Conservation (phyloP, 2,113 vertebrate species). For the Panthera leo region DNA sequence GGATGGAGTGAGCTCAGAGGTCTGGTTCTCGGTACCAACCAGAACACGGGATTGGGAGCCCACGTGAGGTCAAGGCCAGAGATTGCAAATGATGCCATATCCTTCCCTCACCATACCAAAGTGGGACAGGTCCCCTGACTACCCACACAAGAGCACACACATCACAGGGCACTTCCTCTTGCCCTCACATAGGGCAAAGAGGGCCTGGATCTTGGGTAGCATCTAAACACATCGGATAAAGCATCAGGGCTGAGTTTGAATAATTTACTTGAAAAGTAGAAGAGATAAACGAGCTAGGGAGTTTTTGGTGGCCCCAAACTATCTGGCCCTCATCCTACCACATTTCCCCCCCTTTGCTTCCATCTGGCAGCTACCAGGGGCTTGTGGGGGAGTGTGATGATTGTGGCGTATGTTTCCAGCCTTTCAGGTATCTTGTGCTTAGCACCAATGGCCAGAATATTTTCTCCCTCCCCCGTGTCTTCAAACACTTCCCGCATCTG, state of each 20-base stretch:
- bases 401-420: background rate
- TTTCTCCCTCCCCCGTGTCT: background rate
- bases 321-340: background rate
- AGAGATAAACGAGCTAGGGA: background rate
- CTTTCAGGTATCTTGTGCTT: no score
- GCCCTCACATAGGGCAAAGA: background rate
- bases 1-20: background rate
- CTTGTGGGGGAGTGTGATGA: accelerated
- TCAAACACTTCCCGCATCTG: background rate
- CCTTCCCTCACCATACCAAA: background rate
- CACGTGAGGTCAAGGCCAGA: background rate
- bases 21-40: background rate
- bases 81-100: background rate
- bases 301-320: background rate
- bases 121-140: background rate
- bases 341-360: background rate
- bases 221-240: background rate
- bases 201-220: background rate
- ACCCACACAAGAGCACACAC: no score
- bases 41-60: background rate
- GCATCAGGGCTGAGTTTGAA: background rate
- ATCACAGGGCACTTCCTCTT: background rate
- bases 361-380: background rate
- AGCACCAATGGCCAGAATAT: background rate
- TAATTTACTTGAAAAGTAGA: background rate